Evolutionary conservation across 1,140 invertebrate species (phyloP), one percentile per base, ranked within the genome.

Genomic region (Plectrocnemia conspersa): DNA sequence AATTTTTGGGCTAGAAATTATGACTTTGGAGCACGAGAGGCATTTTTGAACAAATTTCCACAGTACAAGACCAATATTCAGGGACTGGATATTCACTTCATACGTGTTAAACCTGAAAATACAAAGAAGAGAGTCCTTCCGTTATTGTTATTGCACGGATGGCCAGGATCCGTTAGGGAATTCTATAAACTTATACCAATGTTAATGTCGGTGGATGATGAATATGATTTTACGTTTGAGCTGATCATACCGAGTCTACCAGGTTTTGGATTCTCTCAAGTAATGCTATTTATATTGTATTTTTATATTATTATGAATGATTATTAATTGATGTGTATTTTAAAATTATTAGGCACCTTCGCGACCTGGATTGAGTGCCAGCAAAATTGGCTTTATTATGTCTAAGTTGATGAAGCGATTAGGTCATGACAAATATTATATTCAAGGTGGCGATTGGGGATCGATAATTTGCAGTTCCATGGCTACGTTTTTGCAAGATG

Each of bases 371-470:
- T 64, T 82, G 9, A 75, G 78, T 36, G 54, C 71, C 1, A 41
- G 71, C 9, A 65, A 84, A 66, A 78, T 83, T 0, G 79, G 69
- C 1, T 65, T 76, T 13, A 65, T 85, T 11, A 78, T 84, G 64
- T 56, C 70, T 6, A 78, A 77, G 41, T 63, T 84, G 3, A 84
- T 84, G 82, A 53, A 68, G 25, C 64, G 79, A 18, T 59, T 85
- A 1, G 82, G 82, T 0, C 75, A 77, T 63, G 57, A 80, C 1
- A 77, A 79, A 53, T 91, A 79, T 64, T 87, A 85, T 57, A 68
- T 80, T 0, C 88, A 91, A 69, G 89, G 88, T 5, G 86, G 86
- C n/a, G 88, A 91, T 64, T 83, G 81, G 82, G 84, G 85, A 6
- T 54, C 73, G 6, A 2, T 77, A 0, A 77, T 86, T 46, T 70